Conservation (phyloP, 2,113 vertebrate genomes). For the Saguinus imperator region DNA sequence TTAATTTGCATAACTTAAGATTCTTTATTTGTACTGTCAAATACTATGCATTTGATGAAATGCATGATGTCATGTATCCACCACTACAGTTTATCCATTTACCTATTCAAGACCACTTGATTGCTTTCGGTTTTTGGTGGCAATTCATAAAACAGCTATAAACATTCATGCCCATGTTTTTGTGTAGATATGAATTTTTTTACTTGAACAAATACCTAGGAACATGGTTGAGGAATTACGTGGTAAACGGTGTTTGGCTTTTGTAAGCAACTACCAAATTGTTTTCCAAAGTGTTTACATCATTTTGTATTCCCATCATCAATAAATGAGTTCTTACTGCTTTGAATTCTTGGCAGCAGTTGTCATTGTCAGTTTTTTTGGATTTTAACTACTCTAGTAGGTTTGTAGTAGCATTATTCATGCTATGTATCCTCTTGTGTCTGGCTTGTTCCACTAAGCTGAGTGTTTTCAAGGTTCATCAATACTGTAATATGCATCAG, state of each 20-base stretch:
- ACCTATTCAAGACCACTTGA: too few relatives aligned
- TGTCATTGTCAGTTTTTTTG: background rate
- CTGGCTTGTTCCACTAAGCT: background rate
- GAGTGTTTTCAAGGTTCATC: background rate
- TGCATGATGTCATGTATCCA: too few relatives aligned
- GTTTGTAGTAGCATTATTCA: background rate
- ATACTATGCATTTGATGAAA: background rate
- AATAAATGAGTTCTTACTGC: background rate
- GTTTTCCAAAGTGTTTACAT: background rate
- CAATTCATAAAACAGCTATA: too few relatives aligned
- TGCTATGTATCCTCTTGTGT: background rate
- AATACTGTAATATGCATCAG: background rate
- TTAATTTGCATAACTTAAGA: background rate
- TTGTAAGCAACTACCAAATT: background rate
- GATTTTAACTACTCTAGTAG: background rate
- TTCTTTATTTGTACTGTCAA: background rate
- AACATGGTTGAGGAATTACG: too few relatives aligned
- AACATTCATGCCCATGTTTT: too few relatives aligned
- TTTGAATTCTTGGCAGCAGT: background rate
- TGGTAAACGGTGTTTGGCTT: too few relatives aligned
- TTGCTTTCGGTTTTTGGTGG: too few relatives aligned
- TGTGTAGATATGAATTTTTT: too few relatives aligned
- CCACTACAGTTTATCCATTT: too few relatives aligned
- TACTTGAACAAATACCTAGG: too few relatives aligned
- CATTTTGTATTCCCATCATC: background rate